A percentile compares a stretch with the other conserved stretches of the same genome.
phyloP scores from a whole-genome alignment of 1,140 invertebrate genomes.

The Ips typographus region DNA sequence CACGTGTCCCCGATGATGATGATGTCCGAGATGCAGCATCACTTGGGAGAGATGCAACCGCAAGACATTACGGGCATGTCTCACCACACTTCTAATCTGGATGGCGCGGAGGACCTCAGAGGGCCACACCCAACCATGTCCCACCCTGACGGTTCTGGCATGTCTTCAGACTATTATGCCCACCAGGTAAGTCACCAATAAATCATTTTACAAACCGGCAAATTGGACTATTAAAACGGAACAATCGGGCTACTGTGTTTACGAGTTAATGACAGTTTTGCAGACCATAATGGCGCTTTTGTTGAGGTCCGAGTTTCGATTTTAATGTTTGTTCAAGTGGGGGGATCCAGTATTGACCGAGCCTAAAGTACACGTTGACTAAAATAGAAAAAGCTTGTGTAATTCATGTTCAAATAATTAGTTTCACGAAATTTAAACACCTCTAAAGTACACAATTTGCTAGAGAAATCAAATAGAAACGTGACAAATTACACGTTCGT shows the following conservation, averaged over 20 bases:
- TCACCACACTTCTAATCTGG: conserved; percentile 12
- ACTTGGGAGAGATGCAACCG: conserved; percentile 42
- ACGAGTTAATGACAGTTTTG: not conserved
- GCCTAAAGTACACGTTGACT: too few species aligned
- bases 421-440: too few species aligned
- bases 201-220: not conserved
- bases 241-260: conserved; percentile 2
- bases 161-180: conserved; percentile 22
- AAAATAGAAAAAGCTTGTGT: too few species aligned
- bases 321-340: too few species aligned
- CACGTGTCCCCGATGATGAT: conserved; percentile 52
- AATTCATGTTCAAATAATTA: too few species aligned
- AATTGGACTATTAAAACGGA: not conserved
- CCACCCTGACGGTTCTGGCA: conserved; percentile 10
- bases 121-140: conserved; percentile 15
- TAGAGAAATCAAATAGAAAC: too few species aligned
- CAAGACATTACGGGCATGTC: conserved; percentile 26
- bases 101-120: conserved; percentile 20
- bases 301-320: not conserved
- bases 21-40: conserved; percentile 48
- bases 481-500: too few species aligned
- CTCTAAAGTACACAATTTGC: too few species aligned
- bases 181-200: conserved; percentile 24
- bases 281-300: not conserved
- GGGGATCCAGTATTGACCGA: too few species aligned